Evolutionary conservation across 2,797 vertebrate species (phyloP).

Genomic region (Benthosema pterotum): DNA sequence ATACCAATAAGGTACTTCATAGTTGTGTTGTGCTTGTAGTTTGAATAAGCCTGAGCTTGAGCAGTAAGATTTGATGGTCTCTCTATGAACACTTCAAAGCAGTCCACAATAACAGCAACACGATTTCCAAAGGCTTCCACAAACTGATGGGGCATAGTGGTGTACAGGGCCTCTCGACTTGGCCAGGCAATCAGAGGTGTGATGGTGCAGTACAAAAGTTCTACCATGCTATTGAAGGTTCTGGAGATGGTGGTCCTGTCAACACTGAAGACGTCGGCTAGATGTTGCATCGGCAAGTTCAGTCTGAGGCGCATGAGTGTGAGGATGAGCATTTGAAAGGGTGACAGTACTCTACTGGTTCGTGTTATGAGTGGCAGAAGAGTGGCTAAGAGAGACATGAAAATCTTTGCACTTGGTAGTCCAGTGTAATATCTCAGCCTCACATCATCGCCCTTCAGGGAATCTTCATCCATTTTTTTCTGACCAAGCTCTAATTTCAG

Average conservation of each 20-base stretch:
- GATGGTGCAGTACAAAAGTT: slow-evolving; percentile 1
- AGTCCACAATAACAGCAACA: slow-evolving; percentile 25
- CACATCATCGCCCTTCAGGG: background rate
- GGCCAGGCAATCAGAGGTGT: slow-evolving; percentile 13
- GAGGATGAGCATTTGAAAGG: slow-evolving; percentile 19
- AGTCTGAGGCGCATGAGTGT: slow-evolving; percentile 22
- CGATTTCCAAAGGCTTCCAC: slow-evolving; percentile 25
- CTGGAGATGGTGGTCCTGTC: slow-evolving; percentile 1
- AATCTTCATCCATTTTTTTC: slow-evolving; percentile 1
- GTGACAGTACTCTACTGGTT: background rate
- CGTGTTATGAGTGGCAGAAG: background rate
- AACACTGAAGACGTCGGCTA: slow-evolving; percentile 18
- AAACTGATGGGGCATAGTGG: slow-evolving; percentile 19
- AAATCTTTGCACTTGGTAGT: slow-evolving; percentile 8
- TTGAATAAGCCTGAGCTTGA: slow-evolving; percentile 12
- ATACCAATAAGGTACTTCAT: too few species aligned
- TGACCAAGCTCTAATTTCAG: slow-evolving; percentile 1
- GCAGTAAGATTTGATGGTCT: too few species aligned
- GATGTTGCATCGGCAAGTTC: slow-evolving; percentile 15
- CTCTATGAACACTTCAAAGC: slow-evolving; percentile 18
- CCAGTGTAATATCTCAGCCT: slow-evolving; percentile 20
- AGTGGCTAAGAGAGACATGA: background rate
- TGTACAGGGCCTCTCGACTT: slow-evolving; percentile 8
- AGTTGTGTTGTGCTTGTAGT: slow-evolving; percentile 10
- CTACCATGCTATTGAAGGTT: slow-evolving; percentile 7